phyloP scores from a whole-genome alignment of 2,888 invertebrate species.

The Electrophaes corylata region DNA sequence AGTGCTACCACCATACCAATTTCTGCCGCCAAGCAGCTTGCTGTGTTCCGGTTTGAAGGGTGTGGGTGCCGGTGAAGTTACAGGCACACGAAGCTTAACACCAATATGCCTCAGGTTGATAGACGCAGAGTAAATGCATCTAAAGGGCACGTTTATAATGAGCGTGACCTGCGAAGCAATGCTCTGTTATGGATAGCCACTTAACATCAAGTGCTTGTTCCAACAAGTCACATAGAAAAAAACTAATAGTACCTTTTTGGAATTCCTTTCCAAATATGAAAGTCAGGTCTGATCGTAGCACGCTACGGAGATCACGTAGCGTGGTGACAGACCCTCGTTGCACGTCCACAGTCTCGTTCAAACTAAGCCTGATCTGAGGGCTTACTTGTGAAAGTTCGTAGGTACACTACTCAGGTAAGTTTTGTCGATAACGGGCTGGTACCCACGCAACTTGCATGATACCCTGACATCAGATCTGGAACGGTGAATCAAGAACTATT shows the following conservation, averaged over 20 bases:
- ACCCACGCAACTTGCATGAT: slow-evolving; percentile 33
- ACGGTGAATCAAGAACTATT: slow-evolving; percentile 28
- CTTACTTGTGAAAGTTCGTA: slow-evolving; percentile 1
- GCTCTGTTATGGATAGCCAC: no score
- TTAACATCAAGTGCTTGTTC: not conserved
- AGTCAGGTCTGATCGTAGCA: slow-evolving; percentile 1
- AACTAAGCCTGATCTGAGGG: not conserved
- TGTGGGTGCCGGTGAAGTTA: no score
- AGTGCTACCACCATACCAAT: no score
- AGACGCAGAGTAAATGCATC: no score
- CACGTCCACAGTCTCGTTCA: not conserved
- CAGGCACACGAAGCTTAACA: no score
- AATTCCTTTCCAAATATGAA: not conserved
- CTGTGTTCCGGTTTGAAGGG: no score
- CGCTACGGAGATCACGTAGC: slow-evolving; percentile 12
- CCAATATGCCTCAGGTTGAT: no score
- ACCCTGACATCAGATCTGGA: slow-evolving; percentile 19
- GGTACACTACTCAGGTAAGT: slow-evolving; percentile 18
- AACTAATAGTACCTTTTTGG: slow-evolving; percentile 1
- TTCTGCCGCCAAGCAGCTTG: no score
- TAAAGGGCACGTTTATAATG: no score
- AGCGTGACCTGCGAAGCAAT: no score
- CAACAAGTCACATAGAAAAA: no score
- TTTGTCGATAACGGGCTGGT: slow-evolving; percentile 38
- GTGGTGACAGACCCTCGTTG: not conserved